A percentile compares a stretch with the other conserved stretches of the same genome.
These are phyloP conservation scores for Synergus itoensis DNA, from an alignment of 2,888 invertebrate genomes.

Conservation along the genomic window DNA sequence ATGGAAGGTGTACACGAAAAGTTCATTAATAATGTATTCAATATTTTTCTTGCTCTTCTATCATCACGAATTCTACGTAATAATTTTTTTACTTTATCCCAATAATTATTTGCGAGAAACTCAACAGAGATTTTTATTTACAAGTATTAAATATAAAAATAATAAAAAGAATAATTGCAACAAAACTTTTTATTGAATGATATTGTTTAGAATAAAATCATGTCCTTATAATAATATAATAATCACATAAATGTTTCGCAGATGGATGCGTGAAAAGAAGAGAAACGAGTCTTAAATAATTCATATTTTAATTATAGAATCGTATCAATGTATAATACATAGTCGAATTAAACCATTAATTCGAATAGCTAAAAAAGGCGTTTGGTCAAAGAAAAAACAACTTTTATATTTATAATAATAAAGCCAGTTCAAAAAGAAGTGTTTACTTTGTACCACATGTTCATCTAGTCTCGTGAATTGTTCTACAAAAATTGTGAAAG, in stretches of 20 bases:
- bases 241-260: not conserved
- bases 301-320: conserved; percentile 66
- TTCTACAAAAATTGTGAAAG: conserved; percentile 19
- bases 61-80: not conserved
- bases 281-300: conserved; percentile 57
- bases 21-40: not conserved
- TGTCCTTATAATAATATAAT: conserved; percentile 3
- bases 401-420: conserved; percentile 55
- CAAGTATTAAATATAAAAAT: not conserved
- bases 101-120: not conserved
- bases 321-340: conserved; percentile 68
- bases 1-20: not conserved
- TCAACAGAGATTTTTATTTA: not conserved
- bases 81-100: not conserved
- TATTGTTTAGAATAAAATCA: not conserved
- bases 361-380: conserved; percentile 59
- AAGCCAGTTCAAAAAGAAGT: conserved; percentile 55
- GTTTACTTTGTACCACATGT: conserved; percentile 53
- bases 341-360: conserved; percentile 56
- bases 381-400: conserved; percentile 58
- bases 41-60: not conserved
- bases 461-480: conserved; percentile 18
- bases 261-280: conserved; percentile 18
- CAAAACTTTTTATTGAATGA: conserved; percentile 8
- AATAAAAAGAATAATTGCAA: not conserved